Conservation (phyloP, 2,113 vertebrate genomes). For the Nestor notabilis region DNA sequence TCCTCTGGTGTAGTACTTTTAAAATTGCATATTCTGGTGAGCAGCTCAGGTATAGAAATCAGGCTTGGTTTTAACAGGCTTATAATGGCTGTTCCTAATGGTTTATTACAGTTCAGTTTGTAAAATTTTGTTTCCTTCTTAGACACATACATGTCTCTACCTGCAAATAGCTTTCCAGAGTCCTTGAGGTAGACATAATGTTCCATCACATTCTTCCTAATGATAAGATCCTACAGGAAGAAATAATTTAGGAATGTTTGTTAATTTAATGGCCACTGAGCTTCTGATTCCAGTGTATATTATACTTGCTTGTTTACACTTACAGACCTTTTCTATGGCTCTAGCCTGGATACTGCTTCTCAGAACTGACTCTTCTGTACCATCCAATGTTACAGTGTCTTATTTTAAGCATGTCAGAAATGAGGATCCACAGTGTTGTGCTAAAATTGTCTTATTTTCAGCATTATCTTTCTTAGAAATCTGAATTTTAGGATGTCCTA, state of each 20-base stretch:
- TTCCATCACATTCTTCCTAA: background rate
- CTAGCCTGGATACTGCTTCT: background rate
- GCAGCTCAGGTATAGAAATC: background rate
- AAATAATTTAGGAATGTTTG: background rate
- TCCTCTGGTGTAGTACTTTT: background rate
- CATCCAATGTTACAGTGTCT: rapidly evolving
- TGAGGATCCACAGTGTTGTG: background rate
- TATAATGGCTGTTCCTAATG: background rate
- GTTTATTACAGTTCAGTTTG: background rate
- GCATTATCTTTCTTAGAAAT: background rate
- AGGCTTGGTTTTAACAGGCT: background rate
- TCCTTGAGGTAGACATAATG: background rate
- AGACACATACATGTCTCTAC: background rate
- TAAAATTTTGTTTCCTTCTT: background rate
- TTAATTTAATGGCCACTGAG: background rate
- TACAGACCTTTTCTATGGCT: background rate
- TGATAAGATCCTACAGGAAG: background rate
- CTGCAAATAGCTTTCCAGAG: background rate
- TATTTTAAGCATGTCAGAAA: background rate
- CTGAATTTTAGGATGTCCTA: background rate
- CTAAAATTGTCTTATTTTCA: background rate
- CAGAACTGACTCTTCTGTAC: background rate
- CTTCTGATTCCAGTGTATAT: background rate
- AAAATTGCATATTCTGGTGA: background rate
- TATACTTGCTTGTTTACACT: background rate